Conservation (phyloP, 2,888 invertebrate species). For the Empis livida region DNA sequence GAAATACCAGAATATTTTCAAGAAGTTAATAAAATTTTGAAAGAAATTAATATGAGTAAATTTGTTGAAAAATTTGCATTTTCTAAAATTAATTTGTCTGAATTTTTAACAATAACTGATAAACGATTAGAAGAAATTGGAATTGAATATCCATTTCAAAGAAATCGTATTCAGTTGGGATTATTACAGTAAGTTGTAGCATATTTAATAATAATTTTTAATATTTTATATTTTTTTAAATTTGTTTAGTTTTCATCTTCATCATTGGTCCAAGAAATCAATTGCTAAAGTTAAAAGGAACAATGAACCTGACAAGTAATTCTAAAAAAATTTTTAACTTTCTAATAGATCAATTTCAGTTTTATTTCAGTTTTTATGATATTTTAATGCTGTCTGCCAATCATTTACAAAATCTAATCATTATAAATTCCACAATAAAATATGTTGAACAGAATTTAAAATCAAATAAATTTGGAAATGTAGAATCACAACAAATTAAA, state of each 20-base stretch:
- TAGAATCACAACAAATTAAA: constrained; percentile 15
- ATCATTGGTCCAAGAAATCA: constrained; percentile 29
- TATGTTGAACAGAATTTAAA: constrained; percentile 21
- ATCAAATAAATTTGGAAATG: constrained; percentile 17
- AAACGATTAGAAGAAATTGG: constrained; percentile 22
- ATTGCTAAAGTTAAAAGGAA: constrained; percentile 22
- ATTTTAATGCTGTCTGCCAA: constrained; percentile 31
- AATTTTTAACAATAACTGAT: constrained; percentile 29
- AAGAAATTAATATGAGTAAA: constrained; percentile 20
- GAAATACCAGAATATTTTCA: constrained; percentile 34
- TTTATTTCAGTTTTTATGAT: constrained; percentile 27
- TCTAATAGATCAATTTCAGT: no score
- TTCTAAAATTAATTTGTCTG: constrained; percentile 20
- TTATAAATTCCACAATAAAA: constrained; percentile 24
- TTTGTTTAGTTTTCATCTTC: constrained; percentile 27
- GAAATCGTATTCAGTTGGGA: constrained; percentile 27
- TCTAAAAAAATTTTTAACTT: constrained; percentile 3
- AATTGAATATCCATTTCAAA: constrained; percentile 24
- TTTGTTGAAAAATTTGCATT: constrained; percentile 25
- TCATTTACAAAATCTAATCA: constrained; percentile 29
- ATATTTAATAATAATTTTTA: background rate
- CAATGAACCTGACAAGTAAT: constrained; percentile 19
- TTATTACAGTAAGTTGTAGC: constrained; percentile 27
- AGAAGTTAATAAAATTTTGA: constrained; percentile 25
- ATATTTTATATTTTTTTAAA: background rate